Evolutionary conservation across 2,888 invertebrate species (phyloP).

Genomic region (Theodoxus fluviatilis): DNA sequence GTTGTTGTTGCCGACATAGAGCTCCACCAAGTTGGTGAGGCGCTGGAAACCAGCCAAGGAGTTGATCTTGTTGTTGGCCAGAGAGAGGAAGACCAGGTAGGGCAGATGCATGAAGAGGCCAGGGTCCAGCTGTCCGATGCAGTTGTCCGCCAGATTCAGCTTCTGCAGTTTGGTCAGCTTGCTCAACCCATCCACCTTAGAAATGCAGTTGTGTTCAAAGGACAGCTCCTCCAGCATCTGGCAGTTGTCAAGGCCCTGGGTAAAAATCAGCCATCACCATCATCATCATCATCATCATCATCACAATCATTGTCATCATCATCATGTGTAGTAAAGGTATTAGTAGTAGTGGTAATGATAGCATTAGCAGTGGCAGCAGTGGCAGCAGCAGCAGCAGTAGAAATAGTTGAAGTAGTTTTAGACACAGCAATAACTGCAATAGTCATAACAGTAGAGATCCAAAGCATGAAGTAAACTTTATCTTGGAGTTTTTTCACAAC

Average conservation of each 20-base stretch:
- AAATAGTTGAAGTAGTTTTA: too few relatives aligned
- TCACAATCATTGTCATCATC: too few relatives aligned
- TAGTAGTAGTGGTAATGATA: too few relatives aligned
- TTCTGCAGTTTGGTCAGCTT: constrained; percentile 51
- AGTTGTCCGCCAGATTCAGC: constrained; percentile 61
- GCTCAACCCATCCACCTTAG: constrained; percentile 53
- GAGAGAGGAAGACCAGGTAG: constrained; percentile 54
- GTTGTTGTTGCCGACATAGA: constrained; percentile 63
- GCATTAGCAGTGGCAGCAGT: too few relatives aligned
- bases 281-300: too few relatives aligned
- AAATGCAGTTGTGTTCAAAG: constrained; percentile 61
- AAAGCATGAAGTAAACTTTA: too few relatives aligned
- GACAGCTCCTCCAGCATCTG: constrained; percentile 61
- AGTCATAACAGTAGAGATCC: too few relatives aligned
- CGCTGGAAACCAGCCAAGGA: constrained; percentile 56
- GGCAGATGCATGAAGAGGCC: constrained; percentile 47
- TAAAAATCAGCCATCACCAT: too few relatives aligned
- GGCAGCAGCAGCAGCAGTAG: too few relatives aligned
- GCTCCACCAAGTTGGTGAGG: constrained; percentile 54
- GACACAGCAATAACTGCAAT: too few relatives aligned
- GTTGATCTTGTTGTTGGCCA: constrained; percentile 60
- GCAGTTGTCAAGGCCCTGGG: constrained; percentile 62
- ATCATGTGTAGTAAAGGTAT: too few relatives aligned
- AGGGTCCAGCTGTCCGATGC: constrained; percentile 53
- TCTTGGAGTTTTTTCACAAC: too few relatives aligned